Evolutionary conservation across 2,888 invertebrate species (phyloP).

Genomic region (Nemurella pictetii): DNA sequence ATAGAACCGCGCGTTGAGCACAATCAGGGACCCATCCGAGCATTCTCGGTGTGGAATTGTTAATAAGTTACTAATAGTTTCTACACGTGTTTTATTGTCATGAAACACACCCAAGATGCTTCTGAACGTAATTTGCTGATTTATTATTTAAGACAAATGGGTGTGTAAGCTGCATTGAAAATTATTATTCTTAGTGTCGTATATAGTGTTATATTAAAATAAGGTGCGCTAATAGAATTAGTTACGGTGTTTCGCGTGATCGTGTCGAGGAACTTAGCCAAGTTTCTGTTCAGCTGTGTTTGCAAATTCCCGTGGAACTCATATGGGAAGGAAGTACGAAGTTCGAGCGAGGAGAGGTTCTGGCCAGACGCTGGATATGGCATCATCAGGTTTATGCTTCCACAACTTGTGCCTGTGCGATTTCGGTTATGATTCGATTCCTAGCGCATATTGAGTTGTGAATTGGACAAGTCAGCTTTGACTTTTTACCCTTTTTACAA

Average conservation of each 20-base stretch:
- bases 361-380: not conserved
- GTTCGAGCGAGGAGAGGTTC: not conserved
- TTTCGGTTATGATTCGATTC: not conserved
- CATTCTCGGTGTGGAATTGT: not conserved
- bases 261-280: not conserved
- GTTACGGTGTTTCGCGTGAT: not conserved
- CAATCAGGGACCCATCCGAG: not conserved
- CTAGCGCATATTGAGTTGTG: too few relatives aligned
- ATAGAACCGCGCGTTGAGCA: not conserved
- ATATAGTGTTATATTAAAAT: not conserved
- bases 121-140: not conserved
- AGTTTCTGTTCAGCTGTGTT: not conserved
- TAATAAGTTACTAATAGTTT: slow-evolving; percentile 10
- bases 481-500: too few relatives aligned
- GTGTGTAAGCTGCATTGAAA: not conserved
- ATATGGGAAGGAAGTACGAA: not conserved
- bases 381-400: not conserved
- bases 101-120: not conserved
- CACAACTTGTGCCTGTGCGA: not conserved
- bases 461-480: too few relatives aligned
- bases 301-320: not conserved
- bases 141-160: not conserved
- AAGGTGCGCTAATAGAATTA: not conserved
- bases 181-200: not conserved
- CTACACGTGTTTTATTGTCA: not conserved